These are phyloP conservation scores for Solea solea DNA, from an alignment of 2,113 vertebrate genomes.

Conservation along the genomic window DNA sequence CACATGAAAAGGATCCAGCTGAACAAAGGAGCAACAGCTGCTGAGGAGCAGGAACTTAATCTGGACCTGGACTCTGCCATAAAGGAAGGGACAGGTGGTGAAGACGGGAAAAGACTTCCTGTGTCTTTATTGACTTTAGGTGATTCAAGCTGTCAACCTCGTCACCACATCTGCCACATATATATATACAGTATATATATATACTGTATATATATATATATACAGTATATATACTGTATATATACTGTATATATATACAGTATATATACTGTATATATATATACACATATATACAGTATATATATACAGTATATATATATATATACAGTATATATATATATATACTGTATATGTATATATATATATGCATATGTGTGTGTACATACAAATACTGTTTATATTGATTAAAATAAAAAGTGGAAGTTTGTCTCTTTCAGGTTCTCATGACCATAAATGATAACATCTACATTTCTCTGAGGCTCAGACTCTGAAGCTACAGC, in stretches of 20 bases:
- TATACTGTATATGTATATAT: too few relatives aligned
- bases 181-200: not conserved
- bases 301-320: too few relatives aligned
- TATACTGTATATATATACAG: too few relatives aligned
- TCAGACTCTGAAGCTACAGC: conserved; percentile 38
- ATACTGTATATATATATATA: not conserved
- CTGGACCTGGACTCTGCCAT: conserved; percentile 20
- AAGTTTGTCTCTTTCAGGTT: too few relatives aligned
- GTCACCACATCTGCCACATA: conserved; percentile 9
- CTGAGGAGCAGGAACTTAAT: conserved; percentile 45
- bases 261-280: too few relatives aligned
- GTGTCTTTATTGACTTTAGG: conserved; percentile 23
- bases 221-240: too few relatives aligned
- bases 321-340: too few relatives aligned
- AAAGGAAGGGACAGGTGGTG: conserved; percentile 35
- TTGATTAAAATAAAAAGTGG: too few relatives aligned
- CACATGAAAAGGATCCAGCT: conserved; percentile 64
- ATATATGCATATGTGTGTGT: too few relatives aligned
- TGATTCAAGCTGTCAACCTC: conserved; percentile 20
- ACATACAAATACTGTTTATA: too few relatives aligned
- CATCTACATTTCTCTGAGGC: not conserved
- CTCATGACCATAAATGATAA: not conserved
- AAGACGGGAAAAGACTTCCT: conserved; percentile 41
- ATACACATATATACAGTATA: too few relatives aligned
- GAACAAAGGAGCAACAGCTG: conserved; percentile 71